These are phyloP conservation scores for Acanthaster planci DNA, from an alignment of 35 echinoderm and acorn worm species.

Conservation along the genomic window DNA sequence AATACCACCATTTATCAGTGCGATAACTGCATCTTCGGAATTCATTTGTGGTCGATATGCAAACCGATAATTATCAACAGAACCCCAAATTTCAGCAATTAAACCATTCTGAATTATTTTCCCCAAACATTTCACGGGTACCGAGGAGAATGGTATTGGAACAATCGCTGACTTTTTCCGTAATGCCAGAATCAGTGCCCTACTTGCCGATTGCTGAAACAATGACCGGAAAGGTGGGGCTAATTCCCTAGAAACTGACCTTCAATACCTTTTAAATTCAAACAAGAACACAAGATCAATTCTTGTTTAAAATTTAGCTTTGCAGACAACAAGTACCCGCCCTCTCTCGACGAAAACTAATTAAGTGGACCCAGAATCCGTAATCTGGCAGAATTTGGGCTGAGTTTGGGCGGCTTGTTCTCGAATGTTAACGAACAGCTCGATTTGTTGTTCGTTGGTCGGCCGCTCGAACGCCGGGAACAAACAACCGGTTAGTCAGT, in stretches of 20 bases:
- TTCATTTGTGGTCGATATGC: constrained; percentile 20
- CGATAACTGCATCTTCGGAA: constrained; percentile 19
- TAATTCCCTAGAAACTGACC: background rate
- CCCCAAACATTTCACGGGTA: constrained; percentile 42
- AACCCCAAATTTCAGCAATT: constrained; percentile 16
- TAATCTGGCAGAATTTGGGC: no score
- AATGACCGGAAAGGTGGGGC: background rate
- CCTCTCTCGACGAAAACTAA: no score
- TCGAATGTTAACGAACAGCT: no score
- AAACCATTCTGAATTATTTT: constrained; percentile 6
- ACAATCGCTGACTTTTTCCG: constrained; percentile 38
- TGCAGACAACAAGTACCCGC: no score
- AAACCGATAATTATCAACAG: constrained; percentile 29
- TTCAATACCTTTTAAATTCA: constrained; percentile 29
- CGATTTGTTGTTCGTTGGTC: no score
- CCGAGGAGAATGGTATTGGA: constrained; percentile 23
- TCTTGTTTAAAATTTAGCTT: no score
- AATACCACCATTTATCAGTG: constrained; percentile 4
- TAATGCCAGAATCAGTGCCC: background rate
- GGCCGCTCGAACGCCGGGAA: no score
- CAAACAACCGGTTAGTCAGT: no score
- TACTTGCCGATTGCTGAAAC: background rate
- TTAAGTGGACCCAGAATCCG: no score
- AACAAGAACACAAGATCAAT: no score
- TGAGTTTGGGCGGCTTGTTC: no score